Base-by-base conservation (phyloP, 2,113 vertebrate genomes). In the Fregata magnificens region DNA sequence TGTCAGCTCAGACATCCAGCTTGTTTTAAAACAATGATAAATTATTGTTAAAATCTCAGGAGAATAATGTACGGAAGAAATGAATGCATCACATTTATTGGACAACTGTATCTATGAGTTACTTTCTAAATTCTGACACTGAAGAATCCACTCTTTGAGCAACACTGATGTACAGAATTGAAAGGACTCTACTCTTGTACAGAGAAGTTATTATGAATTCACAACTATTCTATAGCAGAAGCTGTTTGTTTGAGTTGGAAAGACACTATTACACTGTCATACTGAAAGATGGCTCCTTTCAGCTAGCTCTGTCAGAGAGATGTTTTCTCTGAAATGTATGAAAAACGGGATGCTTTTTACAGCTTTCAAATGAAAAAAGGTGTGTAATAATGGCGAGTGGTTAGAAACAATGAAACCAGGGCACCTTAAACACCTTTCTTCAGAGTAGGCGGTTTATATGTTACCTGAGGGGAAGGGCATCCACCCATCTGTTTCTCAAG, bases 201-300 rank as follows among this genome's bases (percentile, higher is more conserved):
- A 65, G 70, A 82, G 90, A 53, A 93, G 70, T 95, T 95, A 66
- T 92, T 93, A 87, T 61, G 55, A 19, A 95, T 92, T 85, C 72
- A 63, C 63, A 73, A 10, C 22, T 16, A 34, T 82, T 86, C 58
- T 84, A 7, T 34, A 92, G 69, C 59, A 93, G 79, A 50, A 87
- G 53, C 65, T 78, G 90, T 96, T 94, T 93, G 38, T 89, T 94
- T 93, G 88, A 94, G 61, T 95, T 86, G 78, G 94, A 97, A 94
- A 92, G 79, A 90, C 45, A 77, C 40, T 73, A 88, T 93, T 96
- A 90, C 59, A 89, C 58, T 97, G 96, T 92, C 90, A 82, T n/a
- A 36, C 84, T 96, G 91, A 98, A 77, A 73, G 86, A 92, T 97
- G 85, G 84, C n/a, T 95, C 38, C 92, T 94, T 85, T 93, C 91